Conservation (phyloP, 2,113 vertebrate species). For the Ranitomeya variabilis region DNA sequence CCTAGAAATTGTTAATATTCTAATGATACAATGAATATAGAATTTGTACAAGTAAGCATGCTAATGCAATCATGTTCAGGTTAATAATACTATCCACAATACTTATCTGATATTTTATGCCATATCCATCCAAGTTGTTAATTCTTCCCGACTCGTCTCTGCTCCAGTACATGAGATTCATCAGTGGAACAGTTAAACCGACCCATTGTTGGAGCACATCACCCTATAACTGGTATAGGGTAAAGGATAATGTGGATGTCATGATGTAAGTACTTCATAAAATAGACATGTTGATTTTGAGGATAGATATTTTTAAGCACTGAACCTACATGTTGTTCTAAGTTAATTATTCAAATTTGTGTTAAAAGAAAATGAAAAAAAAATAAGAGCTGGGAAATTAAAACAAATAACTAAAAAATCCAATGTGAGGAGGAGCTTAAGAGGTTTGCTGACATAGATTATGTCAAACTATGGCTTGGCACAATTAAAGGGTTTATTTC, state of each 20-base stretch:
- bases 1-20: no score
- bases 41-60: no score
- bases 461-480: constrained; percentile 82
- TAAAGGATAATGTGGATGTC: not conserved
- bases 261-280: not conserved
- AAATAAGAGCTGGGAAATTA: constrained; percentile 72
- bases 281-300: not conserved
- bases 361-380: constrained; percentile 83
- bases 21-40: no score
- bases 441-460: constrained; percentile 91
- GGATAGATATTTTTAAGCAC: constrained; percentile 56
- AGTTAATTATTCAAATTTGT: constrained; percentile 79
- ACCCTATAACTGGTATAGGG: no score
- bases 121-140: no score
- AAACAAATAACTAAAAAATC: constrained; percentile 78
- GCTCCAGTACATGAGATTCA: no score
- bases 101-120: no score
- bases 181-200: no score
- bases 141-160: no score
- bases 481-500: constrained; percentile 87
- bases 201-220: no score
- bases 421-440: constrained; percentile 61
- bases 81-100: no score
- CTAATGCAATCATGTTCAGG: no score
- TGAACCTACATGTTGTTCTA: constrained; percentile 84